Evolutionary conservation across 2,113 vertebrate species (phyloP).

Genomic region (Leuciscus idus): DNA sequence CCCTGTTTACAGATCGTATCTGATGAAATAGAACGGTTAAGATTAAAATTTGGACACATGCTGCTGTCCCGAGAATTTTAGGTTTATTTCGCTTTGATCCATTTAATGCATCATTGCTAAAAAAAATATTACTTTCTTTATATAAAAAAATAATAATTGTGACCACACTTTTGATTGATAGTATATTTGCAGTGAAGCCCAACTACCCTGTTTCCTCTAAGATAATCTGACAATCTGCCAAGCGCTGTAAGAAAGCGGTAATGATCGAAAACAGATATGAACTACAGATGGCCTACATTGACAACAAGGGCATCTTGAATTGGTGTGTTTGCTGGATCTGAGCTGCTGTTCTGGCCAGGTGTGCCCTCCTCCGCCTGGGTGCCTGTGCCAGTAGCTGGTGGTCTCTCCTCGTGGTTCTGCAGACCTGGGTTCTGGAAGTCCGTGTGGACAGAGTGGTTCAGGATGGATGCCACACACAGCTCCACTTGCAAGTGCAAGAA

Average conservation of each 20-base stretch:
- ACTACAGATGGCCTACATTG: constrained; percentile 77
- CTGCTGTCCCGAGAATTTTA: too few relatives aligned
- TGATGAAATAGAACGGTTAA: too few relatives aligned
- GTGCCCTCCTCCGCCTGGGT: constrained; percentile 68
- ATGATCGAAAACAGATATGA: background rate
- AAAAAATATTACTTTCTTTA: background rate
- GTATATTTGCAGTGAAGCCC: background rate
- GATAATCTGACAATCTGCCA: background rate
- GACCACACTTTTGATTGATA: background rate
- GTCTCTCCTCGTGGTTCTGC: constrained; percentile 68
- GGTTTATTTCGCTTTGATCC: too few relatives aligned
- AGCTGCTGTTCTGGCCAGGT: constrained; percentile 56
- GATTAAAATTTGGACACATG: too few relatives aligned
- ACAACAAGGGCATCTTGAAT: constrained; percentile 82
- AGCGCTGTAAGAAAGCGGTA: background rate
- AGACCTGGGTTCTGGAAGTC: constrained; percentile 64
- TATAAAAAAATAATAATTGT: background rate
- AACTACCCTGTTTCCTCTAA: background rate
- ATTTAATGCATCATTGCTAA: background rate
- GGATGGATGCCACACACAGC: constrained; percentile 88
- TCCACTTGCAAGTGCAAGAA: constrained; percentile 99
- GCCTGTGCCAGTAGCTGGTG: constrained; percentile 48
- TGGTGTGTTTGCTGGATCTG: constrained; percentile 47
- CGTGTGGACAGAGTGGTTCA: constrained; percentile 82
- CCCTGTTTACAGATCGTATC: too few relatives aligned